Conservation (phyloP, 2,888 invertebrate genomes). For the Steinernema hermaphroditum region DNA sequence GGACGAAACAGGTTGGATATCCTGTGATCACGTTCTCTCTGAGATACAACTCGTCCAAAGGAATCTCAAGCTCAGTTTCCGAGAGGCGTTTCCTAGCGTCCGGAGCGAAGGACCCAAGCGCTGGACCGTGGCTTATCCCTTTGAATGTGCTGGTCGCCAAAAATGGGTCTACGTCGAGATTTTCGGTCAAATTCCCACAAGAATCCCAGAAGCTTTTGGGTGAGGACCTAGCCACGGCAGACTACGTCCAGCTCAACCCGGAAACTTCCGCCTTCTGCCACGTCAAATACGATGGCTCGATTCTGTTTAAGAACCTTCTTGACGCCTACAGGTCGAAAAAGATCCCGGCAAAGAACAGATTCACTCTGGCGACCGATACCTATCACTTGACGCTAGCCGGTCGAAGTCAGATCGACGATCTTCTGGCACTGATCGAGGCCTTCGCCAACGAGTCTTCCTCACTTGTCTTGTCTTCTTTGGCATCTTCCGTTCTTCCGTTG, state of each 20-base stretch:
- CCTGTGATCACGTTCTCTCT: conserved; percentile 74
- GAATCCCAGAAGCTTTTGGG: neutral
- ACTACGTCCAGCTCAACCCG: neutral
- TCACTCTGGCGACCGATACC: neutral
- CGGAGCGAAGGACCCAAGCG: neutral
- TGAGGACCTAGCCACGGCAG: neutral
- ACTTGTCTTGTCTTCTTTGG: neutral
- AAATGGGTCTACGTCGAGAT: neutral
- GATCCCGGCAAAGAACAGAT: neutral
- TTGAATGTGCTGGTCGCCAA: neutral
- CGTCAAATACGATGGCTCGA: neutral
- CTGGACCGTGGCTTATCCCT: neutral
- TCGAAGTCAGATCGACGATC: neutral
- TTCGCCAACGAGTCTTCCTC: neutral
- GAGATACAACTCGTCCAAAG: neutral
- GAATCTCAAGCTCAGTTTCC: neutral
- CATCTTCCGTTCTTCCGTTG: neutral
- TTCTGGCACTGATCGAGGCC: neutral
- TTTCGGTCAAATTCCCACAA: neutral
- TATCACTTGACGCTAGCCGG: neutral
- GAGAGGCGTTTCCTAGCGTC: neutral
- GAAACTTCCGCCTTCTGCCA: neutral
- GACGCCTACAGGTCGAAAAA: neutral
- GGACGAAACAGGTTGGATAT: conserved; percentile 91
- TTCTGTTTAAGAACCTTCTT: neutral